Conservation (phyloP, 1,140 invertebrate species). For the Camponotus floridanus region DNA sequence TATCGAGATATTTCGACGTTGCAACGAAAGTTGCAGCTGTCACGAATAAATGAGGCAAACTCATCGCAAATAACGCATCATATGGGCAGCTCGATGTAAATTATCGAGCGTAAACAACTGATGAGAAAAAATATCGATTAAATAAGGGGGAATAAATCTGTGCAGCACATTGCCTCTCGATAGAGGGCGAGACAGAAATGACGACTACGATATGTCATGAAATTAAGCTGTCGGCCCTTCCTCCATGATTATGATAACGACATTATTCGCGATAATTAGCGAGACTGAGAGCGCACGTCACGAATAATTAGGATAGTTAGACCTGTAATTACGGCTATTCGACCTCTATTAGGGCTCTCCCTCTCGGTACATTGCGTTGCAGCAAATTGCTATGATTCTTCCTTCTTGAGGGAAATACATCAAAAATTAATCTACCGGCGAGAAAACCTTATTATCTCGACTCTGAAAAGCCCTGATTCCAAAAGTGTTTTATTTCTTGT, state of each 20-base stretch:
- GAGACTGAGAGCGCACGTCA: constrained; percentile 46
- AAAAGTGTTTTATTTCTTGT: not conserved
- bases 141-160: constrained; percentile 12
- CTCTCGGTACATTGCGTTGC: constrained; percentile 4
- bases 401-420: not conserved
- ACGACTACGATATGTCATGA: constrained; percentile 15
- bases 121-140: constrained; percentile 12
- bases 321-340: constrained; percentile 79
- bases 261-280: constrained; percentile 68
- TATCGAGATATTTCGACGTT: constrained; percentile 40
- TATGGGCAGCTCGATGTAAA: not conserved
- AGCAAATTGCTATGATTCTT: constrained; percentile 19
- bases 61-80: constrained; percentile 5
- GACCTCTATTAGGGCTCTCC: constrained; percentile 65
- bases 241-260: constrained; percentile 72
- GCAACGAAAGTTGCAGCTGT: constrained; percentile 10
- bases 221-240: constrained; percentile 51
- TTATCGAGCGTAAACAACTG: not conserved
- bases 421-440: not conserved
- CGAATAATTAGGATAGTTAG: constrained; percentile 78
- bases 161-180: not conserved
- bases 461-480: not conserved
- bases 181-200: not conserved
- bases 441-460: not conserved
- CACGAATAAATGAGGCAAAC: constrained; percentile 56